Conservation (phyloP, 2,888 invertebrate species). For the Tolmerus cingulatus region DNA sequence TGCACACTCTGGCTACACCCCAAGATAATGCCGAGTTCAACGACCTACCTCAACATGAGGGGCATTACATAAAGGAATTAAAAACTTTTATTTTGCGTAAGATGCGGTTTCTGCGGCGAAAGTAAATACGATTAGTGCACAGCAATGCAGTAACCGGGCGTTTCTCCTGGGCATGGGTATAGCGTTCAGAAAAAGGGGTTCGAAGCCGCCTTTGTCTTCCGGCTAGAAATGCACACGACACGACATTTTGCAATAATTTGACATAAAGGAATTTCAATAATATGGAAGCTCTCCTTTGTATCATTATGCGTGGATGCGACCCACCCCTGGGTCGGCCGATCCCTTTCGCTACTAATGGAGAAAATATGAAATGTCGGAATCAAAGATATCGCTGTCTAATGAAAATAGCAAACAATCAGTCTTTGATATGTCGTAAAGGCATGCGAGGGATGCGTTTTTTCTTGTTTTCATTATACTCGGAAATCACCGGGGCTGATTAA, state of each 20-base stretch:
- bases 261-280: slow-evolving; percentile 48
- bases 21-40: slow-evolving; percentile 44
- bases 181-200: slow-evolving; percentile 4
- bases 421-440: slow-evolving; percentile 31
- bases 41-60: slow-evolving; percentile 41
- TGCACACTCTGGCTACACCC: slow-evolving; percentile 39
- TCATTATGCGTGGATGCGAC: slow-evolving; percentile 29
- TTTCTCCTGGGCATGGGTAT: background rate
- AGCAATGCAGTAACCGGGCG: slow-evolving; percentile 1
- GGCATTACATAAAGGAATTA: slow-evolving; percentile 40
- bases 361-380: slow-evolving; percentile 38
- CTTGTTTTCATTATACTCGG: slow-evolving; percentile 14
- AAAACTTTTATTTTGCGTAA: slow-evolving; percentile 39
- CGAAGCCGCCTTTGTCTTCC: slow-evolving; percentile 34
- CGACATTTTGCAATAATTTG: slow-evolving; percentile 43
- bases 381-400: slow-evolving; percentile 41
- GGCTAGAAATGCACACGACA: slow-evolving; percentile 23
- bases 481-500: slow-evolving; percentile 27
- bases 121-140: slow-evolving; percentile 32
- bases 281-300: slow-evolving; percentile 37
- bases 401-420: slow-evolving; percentile 41
- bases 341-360: slow-evolving; percentile 35
- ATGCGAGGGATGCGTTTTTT: slow-evolving; percentile 12
- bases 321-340: background rate
- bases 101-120: slow-evolving; percentile 29